Conservation (phyloP, 2,797 vertebrate species). For the Enteromius treurensis region DNA sequence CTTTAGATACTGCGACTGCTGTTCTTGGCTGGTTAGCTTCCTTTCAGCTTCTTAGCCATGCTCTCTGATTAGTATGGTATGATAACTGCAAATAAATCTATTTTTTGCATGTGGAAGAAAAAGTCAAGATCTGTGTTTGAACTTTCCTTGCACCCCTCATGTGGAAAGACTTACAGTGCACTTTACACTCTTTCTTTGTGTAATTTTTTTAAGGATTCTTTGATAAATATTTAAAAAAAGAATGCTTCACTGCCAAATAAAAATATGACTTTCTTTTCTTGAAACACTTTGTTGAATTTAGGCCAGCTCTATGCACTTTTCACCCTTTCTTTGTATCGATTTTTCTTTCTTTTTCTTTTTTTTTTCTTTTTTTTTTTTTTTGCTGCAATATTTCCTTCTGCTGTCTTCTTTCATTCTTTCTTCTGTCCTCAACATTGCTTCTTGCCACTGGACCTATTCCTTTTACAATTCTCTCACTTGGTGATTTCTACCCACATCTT, state of each 20-base stretch:
- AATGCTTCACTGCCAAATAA: background rate
- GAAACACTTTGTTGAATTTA: background rate
- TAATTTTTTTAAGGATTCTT: background rate
- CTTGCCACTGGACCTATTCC: background rate
- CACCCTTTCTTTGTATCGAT: background rate
- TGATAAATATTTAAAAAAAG: background rate
- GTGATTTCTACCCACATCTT: background rate
- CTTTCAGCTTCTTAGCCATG: background rate
- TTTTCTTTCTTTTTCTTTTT: background rate
- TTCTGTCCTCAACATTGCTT: background rate
- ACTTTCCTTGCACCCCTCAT: background rate
- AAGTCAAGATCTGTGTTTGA: background rate
- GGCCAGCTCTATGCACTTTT: background rate
- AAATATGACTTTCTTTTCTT: background rate
- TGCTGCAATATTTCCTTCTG: background rate
- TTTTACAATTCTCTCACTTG: background rate
- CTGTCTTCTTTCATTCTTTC: background rate
- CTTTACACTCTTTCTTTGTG: background rate
- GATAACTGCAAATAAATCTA: too few relatives aligned
- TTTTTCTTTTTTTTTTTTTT: background rate
- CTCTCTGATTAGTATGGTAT: too few relatives aligned
- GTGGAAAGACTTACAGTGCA: background rate
- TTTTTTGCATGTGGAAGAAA: too few relatives aligned
- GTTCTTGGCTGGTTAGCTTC: background rate
- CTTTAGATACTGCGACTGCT: background rate